phyloP scores from a whole-genome alignment of 2,888 invertebrate genomes.

The Daptonema setosum region DNA sequence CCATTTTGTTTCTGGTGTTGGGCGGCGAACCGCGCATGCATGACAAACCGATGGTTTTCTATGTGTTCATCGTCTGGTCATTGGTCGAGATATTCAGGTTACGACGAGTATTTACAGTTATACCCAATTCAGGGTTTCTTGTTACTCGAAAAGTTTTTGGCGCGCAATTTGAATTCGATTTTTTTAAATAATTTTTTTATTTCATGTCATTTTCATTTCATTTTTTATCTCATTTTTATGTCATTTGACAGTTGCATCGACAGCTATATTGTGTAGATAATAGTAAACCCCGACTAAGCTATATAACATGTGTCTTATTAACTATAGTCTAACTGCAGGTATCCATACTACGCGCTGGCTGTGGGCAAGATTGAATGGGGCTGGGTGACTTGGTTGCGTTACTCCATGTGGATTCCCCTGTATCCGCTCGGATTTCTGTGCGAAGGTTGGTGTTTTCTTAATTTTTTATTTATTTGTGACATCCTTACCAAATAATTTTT shows the following conservation, averaged over 20 bases:
- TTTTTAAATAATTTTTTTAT: conserved; percentile 5
- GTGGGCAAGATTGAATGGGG: conserved; percentile 50
- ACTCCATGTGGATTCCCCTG: conserved; percentile 73
- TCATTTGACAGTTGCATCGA: no score
- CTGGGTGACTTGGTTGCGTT: conserved; percentile 68
- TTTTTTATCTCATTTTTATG: no score
- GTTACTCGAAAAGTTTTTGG: no score
- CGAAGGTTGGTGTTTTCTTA: conserved; percentile 40
- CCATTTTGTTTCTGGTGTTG: conserved; percentile 58
- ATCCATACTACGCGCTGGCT: conserved; percentile 71
- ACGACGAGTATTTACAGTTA: conserved; percentile 11
- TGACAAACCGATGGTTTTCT: conserved; percentile 60
- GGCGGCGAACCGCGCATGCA: conserved; percentile 66
- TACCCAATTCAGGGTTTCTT: no score
- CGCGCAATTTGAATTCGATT: no score
- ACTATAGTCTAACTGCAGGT: no score
- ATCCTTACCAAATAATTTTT: no score
- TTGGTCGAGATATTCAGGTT: conserved; percentile 59
- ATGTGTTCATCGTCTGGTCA: conserved; percentile 63
- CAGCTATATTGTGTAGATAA: no score
- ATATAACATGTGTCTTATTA: no score
- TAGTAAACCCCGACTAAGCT: no score
- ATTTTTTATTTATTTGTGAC: no score
- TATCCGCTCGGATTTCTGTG: conserved; percentile 72
- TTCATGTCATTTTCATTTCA: no score